Evolutionary conservation across 2,113 vertebrate genomes (phyloP), one percentile per base, ranked within the genome.

Genomic region (Leiothrix lutea): DNA sequence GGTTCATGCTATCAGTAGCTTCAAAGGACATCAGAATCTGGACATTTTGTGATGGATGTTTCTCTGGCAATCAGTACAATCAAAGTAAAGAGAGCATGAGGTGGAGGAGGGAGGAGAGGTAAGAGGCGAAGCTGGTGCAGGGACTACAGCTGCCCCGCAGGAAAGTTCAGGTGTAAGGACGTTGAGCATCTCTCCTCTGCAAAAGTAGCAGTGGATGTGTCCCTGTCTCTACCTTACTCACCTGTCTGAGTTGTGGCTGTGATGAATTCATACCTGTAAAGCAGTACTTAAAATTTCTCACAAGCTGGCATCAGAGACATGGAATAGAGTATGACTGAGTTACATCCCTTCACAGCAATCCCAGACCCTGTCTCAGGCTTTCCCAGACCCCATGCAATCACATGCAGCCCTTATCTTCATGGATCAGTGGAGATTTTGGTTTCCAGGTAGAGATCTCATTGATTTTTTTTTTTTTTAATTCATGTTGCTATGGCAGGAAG

Each of bases 401-500:
- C 26, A 73, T 83, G 28, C 80, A 94, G 61, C 35, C 65, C 61
- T 87, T 87, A 12, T 25, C 1, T 6, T 66, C 22, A 28, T 6
- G 65, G 69, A 56, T 91, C 78, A 79, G 67, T 45, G 74, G 45
- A 85, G 70, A 80, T 65, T 88, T 81, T 69, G 13, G 50, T 82
- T 85, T 38, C 50, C 33, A 50, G 48, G 62, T 65, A 83, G 66
- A 75, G 18, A 66, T 50, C 2, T 69, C 57, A 94, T 95, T 86
- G 81, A 88, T 85, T 91, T 92, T 66, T 40, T 33, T 53, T 57
- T 35, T 58, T 60, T 60, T 60, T 35, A 92, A 83, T 94, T 86
- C 58, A 88, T 86, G 71, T 92, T 94, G 60, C 88, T 87, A 69
- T 65, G 58, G 85, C 45, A 82, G 62, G 79, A 80, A 72, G 80